Evolutionary conservation across 1,140 invertebrate species (phyloP), one percentile per base, ranked within the genome.

Genomic region (Hycleus phaleratus): DNA sequence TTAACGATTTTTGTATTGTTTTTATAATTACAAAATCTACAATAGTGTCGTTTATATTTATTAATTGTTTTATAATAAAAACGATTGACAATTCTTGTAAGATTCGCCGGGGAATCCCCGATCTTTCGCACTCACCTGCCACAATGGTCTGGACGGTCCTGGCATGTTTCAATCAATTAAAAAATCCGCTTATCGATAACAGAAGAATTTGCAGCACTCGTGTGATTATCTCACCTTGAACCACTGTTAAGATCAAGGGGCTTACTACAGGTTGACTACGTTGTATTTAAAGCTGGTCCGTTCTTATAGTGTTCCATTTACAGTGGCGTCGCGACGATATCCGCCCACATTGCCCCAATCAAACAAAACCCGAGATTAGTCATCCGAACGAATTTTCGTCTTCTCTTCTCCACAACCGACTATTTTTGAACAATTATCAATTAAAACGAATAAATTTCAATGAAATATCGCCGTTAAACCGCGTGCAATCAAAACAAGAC

Each of bases 81-180:
- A 32, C 32, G 18, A 18, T 18, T 18, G n/a, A 5, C 24, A 7
- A 4, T 8, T 18, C n/a, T 48, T 48, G 32, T 10, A 6, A 38
- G 26, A 32, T 38, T 49, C 12, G 5, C 3, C 48, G 10, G 38
- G 11, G 11, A 26, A 49, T 49, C 26, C 12, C 26, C 32, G 4
- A 4, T 5, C 32, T 32, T 32, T 7, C 32, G 2, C 4, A 70
- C 70, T 69, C 55, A 73, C 71, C 67, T 73, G 71, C 71, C 71
- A 73, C 32, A 71, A 62, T 11, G 71, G 71, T 67, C 70, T 69
- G 8, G 71, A 73, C 46, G 71, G 71, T 65, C 71, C 71, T 53
- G 71, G 71, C 71, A 73, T 73, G 62, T 64, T 67, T 51, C 38
- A 38, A 54, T 26, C 48, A 52, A n/a, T 38, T 58, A 18, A 26